Evolutionary conservation across 2,797 vertebrate species (phyloP).

Genomic region (Stomatorhinus walkeri): DNA sequence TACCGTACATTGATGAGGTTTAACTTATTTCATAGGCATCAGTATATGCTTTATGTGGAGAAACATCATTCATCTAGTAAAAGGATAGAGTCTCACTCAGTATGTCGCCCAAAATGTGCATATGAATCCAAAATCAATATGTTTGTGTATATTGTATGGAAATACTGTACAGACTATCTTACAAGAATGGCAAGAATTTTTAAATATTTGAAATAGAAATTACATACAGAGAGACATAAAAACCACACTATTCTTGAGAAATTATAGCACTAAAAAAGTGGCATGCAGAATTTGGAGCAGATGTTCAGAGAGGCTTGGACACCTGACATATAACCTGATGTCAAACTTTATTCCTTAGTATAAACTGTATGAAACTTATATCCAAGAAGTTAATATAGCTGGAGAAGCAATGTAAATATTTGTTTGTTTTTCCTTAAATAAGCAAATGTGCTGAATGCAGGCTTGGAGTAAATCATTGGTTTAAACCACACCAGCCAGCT

Average conservation of each 20-base stretch:
- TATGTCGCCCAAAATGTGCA: not conserved
- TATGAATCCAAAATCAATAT: not conserved
- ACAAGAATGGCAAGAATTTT: not conserved
- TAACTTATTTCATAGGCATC: not conserved
- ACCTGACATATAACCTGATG: not conserved
- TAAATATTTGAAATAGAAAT: not conserved
- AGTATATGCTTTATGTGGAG: not conserved
- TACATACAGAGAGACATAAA: not conserved
- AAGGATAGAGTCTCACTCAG: not conserved
- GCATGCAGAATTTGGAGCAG: not conserved
- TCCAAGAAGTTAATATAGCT: not conserved
- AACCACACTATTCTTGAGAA: not conserved
- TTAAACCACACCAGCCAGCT: not conserved
- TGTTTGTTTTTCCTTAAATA: not conserved
- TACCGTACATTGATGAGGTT: not conserved
- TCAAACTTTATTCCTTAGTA: not conserved
- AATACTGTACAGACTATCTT: not conserved
- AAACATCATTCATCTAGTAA: not conserved
- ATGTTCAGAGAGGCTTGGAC: not conserved
- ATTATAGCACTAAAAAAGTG: not conserved
- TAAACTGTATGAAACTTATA: not conserved
- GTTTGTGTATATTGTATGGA: not conserved
- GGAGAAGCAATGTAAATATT: not conserved
- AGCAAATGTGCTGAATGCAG: conserved; percentile 14
- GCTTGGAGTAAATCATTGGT: conserved; percentile 11